Evolutionary conservation across 2,113 vertebrate genomes (phyloP), one percentile per base, ranked within the genome.

Genomic region (Scomber colias): DNA sequence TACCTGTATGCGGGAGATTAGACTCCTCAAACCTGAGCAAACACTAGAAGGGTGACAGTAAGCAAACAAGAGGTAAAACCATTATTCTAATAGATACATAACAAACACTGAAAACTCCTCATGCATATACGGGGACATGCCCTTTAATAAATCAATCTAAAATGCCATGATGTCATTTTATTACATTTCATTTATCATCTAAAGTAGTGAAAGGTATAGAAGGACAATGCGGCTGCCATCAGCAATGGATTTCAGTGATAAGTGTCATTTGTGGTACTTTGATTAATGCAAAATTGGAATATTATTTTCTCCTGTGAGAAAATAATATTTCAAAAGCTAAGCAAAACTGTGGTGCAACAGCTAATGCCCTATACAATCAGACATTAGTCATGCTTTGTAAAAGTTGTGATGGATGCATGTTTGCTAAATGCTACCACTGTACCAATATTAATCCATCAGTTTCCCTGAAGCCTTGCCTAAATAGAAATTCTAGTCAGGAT

Each of bases 1-100:
- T 60, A 90, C 88, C 90, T 91, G 90, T 66, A 51, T 83, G 81
- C 48, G 10, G 65, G 80, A 82, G 88, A 92, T 90, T 90, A 91
- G 81, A 84, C 76, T 81, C 79, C 67, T 82, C 64, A 77, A 85
- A 82, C 57, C 82, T 48, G 21, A 69, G 64, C 61, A 81, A 87
- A 85, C 84, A 84, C 77, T 64, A 46, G 57, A 83, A 49, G 17
- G 49, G 60, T 81, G 79, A 88, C 81, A 85, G 70, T 30, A 66
- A 63, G 82, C 76, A 90, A 88, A 83, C 72, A 71, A 65, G 57
- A 75, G 54, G 56, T 75, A 71, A 77, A 86, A 57, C 50, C 71
- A 68, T 85, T 82, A 75, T 84, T 88, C 67, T 24, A 66, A 86
- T 16, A 69, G 71, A 64, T 10, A 51, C 68, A 68, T 53, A 72